Evolutionary conservation across 2,888 invertebrate species (phyloP).

Genomic region (Harpalus rufipes): DNA sequence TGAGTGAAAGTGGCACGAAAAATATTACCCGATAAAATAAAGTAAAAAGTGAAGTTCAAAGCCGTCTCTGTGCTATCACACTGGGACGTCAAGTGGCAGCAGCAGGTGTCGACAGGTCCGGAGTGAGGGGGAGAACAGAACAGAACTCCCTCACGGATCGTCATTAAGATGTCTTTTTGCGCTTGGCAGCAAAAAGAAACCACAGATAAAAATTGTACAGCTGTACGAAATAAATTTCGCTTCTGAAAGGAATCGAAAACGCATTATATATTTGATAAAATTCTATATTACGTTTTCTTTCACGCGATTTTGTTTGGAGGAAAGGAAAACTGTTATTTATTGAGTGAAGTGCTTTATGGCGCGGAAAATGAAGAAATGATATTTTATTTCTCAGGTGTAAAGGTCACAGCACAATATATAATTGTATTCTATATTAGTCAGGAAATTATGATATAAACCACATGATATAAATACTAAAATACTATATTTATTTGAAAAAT

Average conservation of each 20-base stretch:
- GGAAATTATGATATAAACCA: too few species aligned
- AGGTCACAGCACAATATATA: not conserved
- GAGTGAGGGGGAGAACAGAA: not conserved
- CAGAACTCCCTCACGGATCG: slow-evolving; percentile 3
- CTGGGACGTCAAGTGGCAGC: slow-evolving; percentile 42
- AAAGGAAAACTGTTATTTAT: slow-evolving; percentile 54
- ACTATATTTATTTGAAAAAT: too few species aligned
- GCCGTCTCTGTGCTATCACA: slow-evolving; percentile 7
- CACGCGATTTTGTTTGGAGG: slow-evolving; percentile 29
- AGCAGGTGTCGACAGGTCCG: slow-evolving; percentile 39
- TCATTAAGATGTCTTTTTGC: slow-evolving; percentile 51
- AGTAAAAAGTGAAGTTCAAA: slow-evolving; percentile 4
- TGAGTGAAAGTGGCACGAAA: not conserved
- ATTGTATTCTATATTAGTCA: not conserved
- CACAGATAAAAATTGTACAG: slow-evolving; percentile 51
- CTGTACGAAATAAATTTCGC: slow-evolving; percentile 54
- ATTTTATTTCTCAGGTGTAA: slow-evolving; percentile 13
- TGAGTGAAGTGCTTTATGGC: slow-evolving; percentile 42
- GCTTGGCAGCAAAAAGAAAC: slow-evolving; percentile 46
- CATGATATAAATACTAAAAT: too few species aligned
- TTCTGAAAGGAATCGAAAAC: slow-evolving; percentile 43
- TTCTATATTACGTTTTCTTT: slow-evolving; percentile 54
- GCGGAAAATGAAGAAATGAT: slow-evolving; percentile 24
- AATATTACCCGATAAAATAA: slow-evolving; percentile 11
- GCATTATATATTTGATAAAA: slow-evolving; percentile 54